These are phyloP conservation scores for Centropristis striata DNA, from an alignment of 2,113 vertebrate genomes.

Conservation along the genomic window DNA sequence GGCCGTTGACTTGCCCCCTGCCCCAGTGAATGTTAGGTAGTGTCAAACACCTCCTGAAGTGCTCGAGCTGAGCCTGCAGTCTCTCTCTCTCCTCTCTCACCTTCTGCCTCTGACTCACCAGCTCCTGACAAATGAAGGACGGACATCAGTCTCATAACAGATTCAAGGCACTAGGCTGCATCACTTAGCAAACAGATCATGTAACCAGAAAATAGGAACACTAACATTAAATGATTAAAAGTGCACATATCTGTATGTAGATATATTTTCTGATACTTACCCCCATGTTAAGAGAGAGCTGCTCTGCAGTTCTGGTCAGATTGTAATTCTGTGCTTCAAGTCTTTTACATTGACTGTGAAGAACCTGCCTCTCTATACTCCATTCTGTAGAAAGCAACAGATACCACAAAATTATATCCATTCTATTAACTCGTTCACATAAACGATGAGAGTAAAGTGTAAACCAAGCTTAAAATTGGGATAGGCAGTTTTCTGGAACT, in stretches of 20 bases:
- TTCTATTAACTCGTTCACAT: neutral
- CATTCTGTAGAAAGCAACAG: conserved; percentile 85
- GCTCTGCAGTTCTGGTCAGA: conserved; percentile 93
- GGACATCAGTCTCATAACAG: conserved; percentile 5
- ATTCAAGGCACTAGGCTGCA: neutral
- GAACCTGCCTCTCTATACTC: conserved; percentile 93
- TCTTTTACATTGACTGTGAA: conserved; percentile 94
- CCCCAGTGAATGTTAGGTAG: conserved; percentile 94
- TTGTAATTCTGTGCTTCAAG: conserved; percentile 96
- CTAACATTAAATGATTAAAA: neutral
- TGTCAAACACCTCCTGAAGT: conserved; percentile 98
- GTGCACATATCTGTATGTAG: neutral
- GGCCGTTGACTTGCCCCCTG: conserved; percentile 92
- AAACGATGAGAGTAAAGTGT: neutral
- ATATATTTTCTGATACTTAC: conserved; percentile 82
- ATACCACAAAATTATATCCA: neutral
- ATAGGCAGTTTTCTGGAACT: too few species aligned
- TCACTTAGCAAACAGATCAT: neutral
- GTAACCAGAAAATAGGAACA: neutral
- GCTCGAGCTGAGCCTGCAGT: conserved; percentile 97
- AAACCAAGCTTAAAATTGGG: neutral
- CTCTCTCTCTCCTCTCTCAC: conserved; percentile 93
- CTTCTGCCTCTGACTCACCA: conserved; percentile 95
- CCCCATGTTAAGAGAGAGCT: conserved; percentile 96
- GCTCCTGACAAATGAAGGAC: conserved; percentile 84